phyloP scores from a whole-genome alignment of 2,888 invertebrate genomes.

The Osmoderma eremita region DNA sequence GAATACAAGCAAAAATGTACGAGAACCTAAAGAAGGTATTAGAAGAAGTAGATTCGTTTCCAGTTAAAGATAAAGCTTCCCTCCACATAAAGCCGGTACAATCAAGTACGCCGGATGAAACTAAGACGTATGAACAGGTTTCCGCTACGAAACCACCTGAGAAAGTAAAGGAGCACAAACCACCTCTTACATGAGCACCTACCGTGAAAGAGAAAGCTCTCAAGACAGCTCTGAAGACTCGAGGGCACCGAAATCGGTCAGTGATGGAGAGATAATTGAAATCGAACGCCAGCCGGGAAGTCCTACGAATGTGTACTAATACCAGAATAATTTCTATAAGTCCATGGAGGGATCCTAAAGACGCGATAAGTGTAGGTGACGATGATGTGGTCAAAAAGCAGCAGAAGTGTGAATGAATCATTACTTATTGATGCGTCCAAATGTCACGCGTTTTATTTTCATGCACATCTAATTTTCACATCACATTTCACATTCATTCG shows the following conservation, averaged over 20 bases:
- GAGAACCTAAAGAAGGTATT: constrained; percentile 31
- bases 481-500: too few relatives aligned
- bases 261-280: constrained; percentile 12
- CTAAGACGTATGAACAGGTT: not conserved
- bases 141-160: not conserved
- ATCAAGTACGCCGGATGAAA: not conserved
- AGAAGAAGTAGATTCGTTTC: constrained; percentile 26
- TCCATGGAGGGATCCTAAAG: not conserved
- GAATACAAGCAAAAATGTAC: constrained; percentile 28
- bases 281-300: constrained; percentile 11
- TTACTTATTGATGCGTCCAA: too few relatives aligned
- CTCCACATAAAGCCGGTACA: not conserved
- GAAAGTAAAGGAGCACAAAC: constrained; percentile 19
- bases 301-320: not conserved
- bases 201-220: constrained; percentile 12
- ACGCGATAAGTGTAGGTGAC: not conserved
- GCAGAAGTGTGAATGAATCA: too few relatives aligned
- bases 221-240: constrained; percentile 5
- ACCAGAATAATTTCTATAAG: not conserved
- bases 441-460: too few relatives aligned
- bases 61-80: constrained; percentile 16
- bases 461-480: too few relatives aligned
- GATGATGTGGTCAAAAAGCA: not conserved
- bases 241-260: not conserved
- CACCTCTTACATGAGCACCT: constrained; percentile 25